These are phyloP conservation scores for Margarornis squamiger DNA, from an alignment of 2,797 vertebrate species.

Conservation along the genomic window DNA sequence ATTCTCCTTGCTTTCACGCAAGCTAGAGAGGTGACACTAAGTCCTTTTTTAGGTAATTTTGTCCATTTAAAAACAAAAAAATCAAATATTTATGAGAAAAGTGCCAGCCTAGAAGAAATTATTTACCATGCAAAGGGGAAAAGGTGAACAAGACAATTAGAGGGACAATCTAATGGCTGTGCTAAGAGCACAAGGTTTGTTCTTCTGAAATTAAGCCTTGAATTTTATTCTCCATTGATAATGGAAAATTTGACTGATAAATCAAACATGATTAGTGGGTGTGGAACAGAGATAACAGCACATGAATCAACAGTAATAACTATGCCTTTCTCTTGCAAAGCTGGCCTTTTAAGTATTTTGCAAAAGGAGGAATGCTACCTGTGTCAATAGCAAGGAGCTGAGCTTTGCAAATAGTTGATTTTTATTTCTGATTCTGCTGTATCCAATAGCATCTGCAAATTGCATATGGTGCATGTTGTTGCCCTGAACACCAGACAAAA, in stretches of 20 bases:
- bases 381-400: neutral
- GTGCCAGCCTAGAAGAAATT: neutral
- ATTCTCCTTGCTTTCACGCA: neutral
- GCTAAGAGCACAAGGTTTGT: neutral
- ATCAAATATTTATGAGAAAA: neutral
- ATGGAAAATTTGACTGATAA: constrained; percentile 28
- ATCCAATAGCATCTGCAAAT: neutral
- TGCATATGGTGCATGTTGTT: neutral
- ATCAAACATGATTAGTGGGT: constrained; percentile 4
- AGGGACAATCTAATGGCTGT: neutral
- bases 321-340: neutral
- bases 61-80: neutral
- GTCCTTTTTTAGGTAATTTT: neutral
- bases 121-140: neutral
- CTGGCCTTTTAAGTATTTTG: neutral
- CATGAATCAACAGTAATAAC: neutral
- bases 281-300: constrained; percentile 13
- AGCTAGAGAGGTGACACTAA: neutral
- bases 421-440: neutral
- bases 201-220: constrained; percentile 35
- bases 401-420: neutral
- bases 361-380: neutral
- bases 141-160: constrained; percentile 6
- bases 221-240: constrained; percentile 36
- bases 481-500: neutral